Evolutionary conservation across 2,797 vertebrate species (phyloP).

Genomic region (Eulemur rubriventer): DNA sequence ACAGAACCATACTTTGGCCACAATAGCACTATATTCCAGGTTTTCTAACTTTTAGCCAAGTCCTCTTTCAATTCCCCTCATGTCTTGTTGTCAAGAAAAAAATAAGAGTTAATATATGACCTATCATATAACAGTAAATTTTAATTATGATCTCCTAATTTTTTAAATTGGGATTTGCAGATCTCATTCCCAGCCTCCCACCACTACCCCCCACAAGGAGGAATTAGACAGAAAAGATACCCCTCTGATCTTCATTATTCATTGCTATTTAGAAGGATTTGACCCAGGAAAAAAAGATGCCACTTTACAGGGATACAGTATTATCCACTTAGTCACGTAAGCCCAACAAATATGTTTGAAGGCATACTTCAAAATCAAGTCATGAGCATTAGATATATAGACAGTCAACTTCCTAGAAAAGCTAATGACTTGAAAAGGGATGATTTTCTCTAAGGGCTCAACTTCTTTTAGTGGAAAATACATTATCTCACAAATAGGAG

Average conservation of each 20-base stretch:
- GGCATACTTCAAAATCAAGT: not conserved
- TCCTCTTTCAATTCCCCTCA: not conserved
- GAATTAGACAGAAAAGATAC: not conserved
- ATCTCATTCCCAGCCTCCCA: not conserved
- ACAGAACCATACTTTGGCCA: not conserved
- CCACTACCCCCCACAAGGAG: not conserved
- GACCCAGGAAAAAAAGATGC: not conserved
- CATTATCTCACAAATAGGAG: slow-evolving; percentile 62
- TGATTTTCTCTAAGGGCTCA: not conserved
- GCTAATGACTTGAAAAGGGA: not conserved
- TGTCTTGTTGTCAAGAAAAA: not conserved
- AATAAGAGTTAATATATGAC: not conserved
- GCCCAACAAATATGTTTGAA: not conserved
- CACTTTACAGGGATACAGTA: not conserved
- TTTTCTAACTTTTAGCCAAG: not conserved
- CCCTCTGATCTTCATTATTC: not conserved
- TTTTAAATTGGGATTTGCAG: not conserved
- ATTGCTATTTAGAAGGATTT: slow-evolving; percentile 23
- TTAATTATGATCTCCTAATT: not conserved
- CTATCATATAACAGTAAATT: not conserved
- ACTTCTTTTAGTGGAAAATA: slow-evolving; percentile 57
- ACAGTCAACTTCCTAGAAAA: slow-evolving; percentile 25
- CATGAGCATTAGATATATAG: not conserved
- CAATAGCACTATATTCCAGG: not conserved
- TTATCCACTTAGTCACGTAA: not conserved